Base-by-base conservation (phyloP, 2,888 invertebrate species). In the Lottia gigantea region DNA sequence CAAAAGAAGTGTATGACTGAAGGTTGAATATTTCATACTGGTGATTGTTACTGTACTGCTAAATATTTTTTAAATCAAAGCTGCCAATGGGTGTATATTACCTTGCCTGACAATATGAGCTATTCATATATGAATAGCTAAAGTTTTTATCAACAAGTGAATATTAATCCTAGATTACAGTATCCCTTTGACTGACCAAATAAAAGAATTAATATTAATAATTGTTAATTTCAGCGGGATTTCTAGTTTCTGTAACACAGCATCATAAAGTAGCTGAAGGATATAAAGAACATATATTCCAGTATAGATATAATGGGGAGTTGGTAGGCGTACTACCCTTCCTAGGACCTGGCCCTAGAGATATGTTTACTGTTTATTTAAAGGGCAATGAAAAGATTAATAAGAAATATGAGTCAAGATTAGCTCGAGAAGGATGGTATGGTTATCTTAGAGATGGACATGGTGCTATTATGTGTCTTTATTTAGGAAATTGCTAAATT, bases 391-490 rank as follows among this genome's bases (percentile, higher is more conserved):
- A 19, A 12, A 74, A 72, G 8, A 45, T 47, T 46, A 25, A 67
- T 26, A 69, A 45, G 2, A 68, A 61, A 46, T 46, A 73, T 4
- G 40, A 40, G 11, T 55, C 62, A 19, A 45, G 25, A 7, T 47
- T 49, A 25, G 68, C 66, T 14, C 64, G 64, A 26, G 64, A 66
- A 46, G 82, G 80, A 12, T 78, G 74, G 77, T 70, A 78, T 66
- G 73, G 75, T 4, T 81, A 78, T 68, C 75, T 80, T 74, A 71
- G 77, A 40, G 81, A 81, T 66, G 81, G 80, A 40, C 76, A 78
- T 68, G 78, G 76, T 68, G 81, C 80, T 26, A 80, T 81, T 19
- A 72, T 80, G 14, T 75, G 68, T 71, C 55, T 71, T 8, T 55
- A 55, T 14, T 55, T 55, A 55, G 55, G 55, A 55, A 6, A 23